Evolutionary conservation across 2,113 vertebrate genomes (phyloP).

Genomic region (Theristicus caerulescens): DNA sequence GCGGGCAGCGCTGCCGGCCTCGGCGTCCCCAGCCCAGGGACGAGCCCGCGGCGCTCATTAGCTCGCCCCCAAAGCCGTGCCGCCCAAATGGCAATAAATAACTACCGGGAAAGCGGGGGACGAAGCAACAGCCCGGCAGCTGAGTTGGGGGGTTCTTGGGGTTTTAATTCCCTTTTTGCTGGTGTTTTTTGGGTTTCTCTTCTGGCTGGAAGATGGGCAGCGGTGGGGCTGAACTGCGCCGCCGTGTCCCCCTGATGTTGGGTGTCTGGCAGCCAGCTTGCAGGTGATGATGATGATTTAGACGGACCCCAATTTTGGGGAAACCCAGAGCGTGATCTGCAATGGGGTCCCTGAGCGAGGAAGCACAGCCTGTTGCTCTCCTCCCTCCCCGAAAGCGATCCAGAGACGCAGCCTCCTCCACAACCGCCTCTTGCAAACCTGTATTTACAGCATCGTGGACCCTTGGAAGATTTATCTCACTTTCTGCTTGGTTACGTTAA

Average conservation of each 20-base stretch:
- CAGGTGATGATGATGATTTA: not conserved
- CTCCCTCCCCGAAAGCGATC: not conserved
- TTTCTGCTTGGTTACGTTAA: fast-evolving
- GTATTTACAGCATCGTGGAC: fast-evolving
- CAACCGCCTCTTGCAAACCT: not conserved
- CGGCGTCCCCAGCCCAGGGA: not conserved
- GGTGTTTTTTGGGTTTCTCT: not conserved
- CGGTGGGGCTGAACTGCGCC: not conserved
- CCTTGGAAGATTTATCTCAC: not conserved
- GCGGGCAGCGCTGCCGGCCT: not conserved
- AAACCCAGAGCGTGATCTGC: fast-evolving
- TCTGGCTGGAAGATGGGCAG: not conserved
- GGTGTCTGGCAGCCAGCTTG: not conserved
- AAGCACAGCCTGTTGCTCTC: not conserved
- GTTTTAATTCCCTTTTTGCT: not conserved
- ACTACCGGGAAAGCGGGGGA: not conserved
- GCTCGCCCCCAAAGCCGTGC: not conserved
- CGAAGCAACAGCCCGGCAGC: fast-evolving
- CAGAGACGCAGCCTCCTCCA: fast-evolving
- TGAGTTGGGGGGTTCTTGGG: fast-evolving
- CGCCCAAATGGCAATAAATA: not conserved
- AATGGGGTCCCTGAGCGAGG: fast-evolving
- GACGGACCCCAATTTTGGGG: fast-evolving
- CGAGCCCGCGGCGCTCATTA: not conserved
- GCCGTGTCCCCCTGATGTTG: fast-evolving